Base-by-base conservation (phyloP, 2,888 invertebrate genomes). In the Leucophora obtusa region DNA sequence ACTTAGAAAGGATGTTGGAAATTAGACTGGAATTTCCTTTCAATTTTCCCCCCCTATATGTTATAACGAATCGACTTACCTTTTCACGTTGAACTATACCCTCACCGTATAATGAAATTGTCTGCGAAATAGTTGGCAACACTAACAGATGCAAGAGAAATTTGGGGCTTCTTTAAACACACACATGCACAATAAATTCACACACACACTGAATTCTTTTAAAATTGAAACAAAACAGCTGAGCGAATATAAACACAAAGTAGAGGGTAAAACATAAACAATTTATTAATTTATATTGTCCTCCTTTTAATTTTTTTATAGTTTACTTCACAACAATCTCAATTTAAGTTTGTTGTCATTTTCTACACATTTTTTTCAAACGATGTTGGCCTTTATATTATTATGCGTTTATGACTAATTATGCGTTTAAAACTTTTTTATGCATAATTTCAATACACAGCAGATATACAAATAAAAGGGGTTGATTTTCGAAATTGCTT, bases 211-310 rank as follows among this genome's bases (percentile, higher is more conserved):
- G 17, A 9, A 14, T n/a, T 59, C 18, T 21, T 21, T 17, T 24
- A 47, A 47, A 47, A 24, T 14, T 14, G 18, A 35, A 11, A 62
- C 21, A 38, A 63, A 68, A 68, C 79, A 75, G 75, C 75, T 79
- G 79, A 53, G 38, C 43, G 17, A 71, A 66, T 56, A 10, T 54
- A 50, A 74, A 56, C 69, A 51, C 65, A 65, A 70, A 62, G 18
- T 58, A 74, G 28, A 24, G 38, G 59, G n/a, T 6, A 43, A 74
- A 74, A 28, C n/a, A 79, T 66, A 71, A 73, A 73, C 73, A 73
- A 65, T 62, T 50, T 33, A 63, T 69, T 60, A 6, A 33, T 21
- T 51, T 11, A 5, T 21, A 11, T 11, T 21, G 47, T 21, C n/a
- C 24, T n/a, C 24, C 17, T 15, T 62, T 50, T 51, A 15, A 35